Evolutionary conservation across 2,888 invertebrate genomes (phyloP).

Genomic region (Aricia artaxerxes): DNA sequence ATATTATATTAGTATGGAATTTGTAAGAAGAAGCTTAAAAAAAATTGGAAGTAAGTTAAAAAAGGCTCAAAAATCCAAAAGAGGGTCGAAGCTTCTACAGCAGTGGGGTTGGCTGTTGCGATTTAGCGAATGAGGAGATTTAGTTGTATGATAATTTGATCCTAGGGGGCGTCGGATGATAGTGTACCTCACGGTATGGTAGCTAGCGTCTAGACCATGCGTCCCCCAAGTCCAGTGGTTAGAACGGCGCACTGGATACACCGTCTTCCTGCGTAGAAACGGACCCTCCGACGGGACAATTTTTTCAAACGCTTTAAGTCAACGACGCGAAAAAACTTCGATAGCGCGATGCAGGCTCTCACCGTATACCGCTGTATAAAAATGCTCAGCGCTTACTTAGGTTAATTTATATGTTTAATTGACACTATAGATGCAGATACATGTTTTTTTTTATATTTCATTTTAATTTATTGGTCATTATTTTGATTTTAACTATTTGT

Average conservation of each 20-base stretch:
- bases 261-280: conserved; percentile 14
- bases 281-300: neutral
- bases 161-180: neutral
- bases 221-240: conserved; percentile 7
- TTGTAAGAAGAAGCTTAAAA: too few relatives aligned
- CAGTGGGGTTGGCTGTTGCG: conserved; percentile 17
- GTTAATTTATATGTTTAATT: neutral
- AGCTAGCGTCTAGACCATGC: neutral
- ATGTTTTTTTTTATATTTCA: neutral
- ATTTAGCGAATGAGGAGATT: neutral
- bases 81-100: conserved; percentile 12
- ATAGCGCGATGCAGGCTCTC: neutral
- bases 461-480: neutral
- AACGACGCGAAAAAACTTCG: neutral
- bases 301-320: neutral
- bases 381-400: neutral
- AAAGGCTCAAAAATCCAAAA: neutral
- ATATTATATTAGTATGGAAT: too few relatives aligned
- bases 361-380: neutral
- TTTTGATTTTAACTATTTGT: neutral
- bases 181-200: neutral
- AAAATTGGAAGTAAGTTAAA: too few relatives aligned
- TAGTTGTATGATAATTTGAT: neutral
- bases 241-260: conserved; percentile 9
- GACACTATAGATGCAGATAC: neutral